Percentiles rank a stretch among this genome's conserved stretches.
These are phyloP conservation scores for Sus scrofa DNA, from an alignment of 2,113 vertebrate species.

Conservation along the genomic window T2T-Sscrofa CM000818.6:18173501-18174000, in stretches of 20 bases:
- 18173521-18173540: neutral
- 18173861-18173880: neutral
- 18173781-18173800: neutral
- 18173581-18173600: neutral
- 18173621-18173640: neutral
- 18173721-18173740: neutral
- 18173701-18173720: neutral
- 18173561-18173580: neutral
- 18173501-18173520: neutral
- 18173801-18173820: neutral
- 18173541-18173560: neutral
- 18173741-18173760: neutral
- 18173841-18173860: neutral
- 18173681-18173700: neutral
- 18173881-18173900: neutral
- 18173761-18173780: neutral
- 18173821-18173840: neutral
- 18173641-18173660: neutral
- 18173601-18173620: neutral
- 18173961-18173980: neutral
- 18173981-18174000: too few relatives aligned
- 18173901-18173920: neutral
- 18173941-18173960: too few relatives aligned
- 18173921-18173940: neutral
- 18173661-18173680: neutral